Conservation (phyloP, 2,113 vertebrate genomes). For the Strix uralensis region DNA sequence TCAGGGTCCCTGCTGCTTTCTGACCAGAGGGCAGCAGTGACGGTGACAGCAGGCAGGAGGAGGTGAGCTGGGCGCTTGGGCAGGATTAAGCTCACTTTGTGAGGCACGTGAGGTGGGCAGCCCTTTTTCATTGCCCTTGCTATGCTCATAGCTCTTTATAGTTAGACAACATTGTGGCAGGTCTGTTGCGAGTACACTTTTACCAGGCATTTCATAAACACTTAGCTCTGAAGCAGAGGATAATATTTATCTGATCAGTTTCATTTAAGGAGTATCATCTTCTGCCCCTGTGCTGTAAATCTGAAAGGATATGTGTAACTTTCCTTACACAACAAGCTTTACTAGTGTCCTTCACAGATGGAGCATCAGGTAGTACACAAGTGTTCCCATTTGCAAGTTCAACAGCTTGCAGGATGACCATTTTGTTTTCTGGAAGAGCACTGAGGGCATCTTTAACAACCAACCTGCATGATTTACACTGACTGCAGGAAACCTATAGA, state of each 20-base stretch:
- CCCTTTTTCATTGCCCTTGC: not conserved
- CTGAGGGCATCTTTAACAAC: rapidly evolving
- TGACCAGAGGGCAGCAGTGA: not conserved
- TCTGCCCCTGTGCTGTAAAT: not conserved
- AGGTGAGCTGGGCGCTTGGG: not conserved
- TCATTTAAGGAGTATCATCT: not conserved
- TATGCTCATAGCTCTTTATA: not conserved
- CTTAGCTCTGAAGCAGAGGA: not conserved
- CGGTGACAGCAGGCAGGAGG: not conserved
- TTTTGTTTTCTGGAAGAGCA: not conserved
- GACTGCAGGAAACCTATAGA: not conserved
- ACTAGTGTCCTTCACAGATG: not conserved
- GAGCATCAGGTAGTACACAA: not conserved
- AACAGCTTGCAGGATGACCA: not conserved
- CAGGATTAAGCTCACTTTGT: not conserved
- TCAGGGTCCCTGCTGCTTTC: not conserved
- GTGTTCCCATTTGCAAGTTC: not conserved
- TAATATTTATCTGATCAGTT: not conserved
- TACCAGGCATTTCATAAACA: not conserved
- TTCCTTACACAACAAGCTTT: not conserved
- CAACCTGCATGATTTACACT: not conserved
- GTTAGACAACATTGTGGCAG: not conserved
- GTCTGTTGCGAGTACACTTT: not conserved
- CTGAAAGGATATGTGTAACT: not conserved
- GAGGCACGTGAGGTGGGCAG: not conserved